Base-by-base conservation (phyloP, 2,113 vertebrate genomes). In the Mus spicilegus region DNA sequence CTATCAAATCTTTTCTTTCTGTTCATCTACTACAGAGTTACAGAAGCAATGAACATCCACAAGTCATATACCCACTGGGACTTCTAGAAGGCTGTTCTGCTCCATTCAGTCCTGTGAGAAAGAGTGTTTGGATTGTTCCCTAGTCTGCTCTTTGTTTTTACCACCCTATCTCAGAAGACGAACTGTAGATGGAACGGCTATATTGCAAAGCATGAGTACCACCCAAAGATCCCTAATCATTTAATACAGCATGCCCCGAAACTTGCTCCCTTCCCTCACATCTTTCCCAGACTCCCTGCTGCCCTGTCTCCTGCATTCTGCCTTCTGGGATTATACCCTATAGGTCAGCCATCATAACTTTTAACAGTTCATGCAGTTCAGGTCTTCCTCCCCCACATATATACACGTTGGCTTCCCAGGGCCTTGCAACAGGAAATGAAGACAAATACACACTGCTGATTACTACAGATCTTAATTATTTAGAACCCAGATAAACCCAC, bases 321-420 rank as follows among this genome's bases (percentile, higher is more conserved):
- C 46, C 46, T 49, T 10, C n/a, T 51, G 28, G 10, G 26, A 4
- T n/a, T 36, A 13, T 75, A 7, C 58, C 76, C 9, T 1, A 30
- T 3, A 17, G 1, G 1, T 0, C 5, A 80, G 14, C 56, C 42
- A 1, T 0, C 12, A 33, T 36, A 11, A 13, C 6, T 58, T 82
- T 51, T 4, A 26, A 28, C 56, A 19, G 5, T 54, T n/a, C 10
- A 12, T 24, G 30, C 1, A 28, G 19, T 33, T 80, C 12, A 3
- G 0, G 4, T 20, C 46, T 30, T 61, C 0, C 12, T 5, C 5
- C 3, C 10, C 16, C 7, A 26, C 19, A 2, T 28, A 0, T 36
- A 8, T 1, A 5, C 8, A 36, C 5, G 8, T 30, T 13, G 63
- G 30, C 20, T 56, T 75, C 76, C 51, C 10, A 26, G n/a, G 26